A percentile compares a stretch with the other conserved stretches of the same genome.
These are phyloP conservation scores for Sus scrofa DNA, from an alignment of 2,113 vertebrate genomes.

Conservation along the genomic window T2T-Sscrofa CM000826.6:108259501-108260000, in stretches of 20 bases:
- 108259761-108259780: background rate
- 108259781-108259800: background rate
- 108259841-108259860: background rate
- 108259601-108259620: background rate
- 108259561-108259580: background rate
- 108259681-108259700: background rate
- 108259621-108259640: conserved; percentile 44
- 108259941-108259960: background rate
- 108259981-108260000: background rate
- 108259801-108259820: background rate
- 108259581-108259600: conserved; percentile 31
- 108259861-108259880: background rate
- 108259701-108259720: background rate
- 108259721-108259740: background rate
- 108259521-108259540: conserved; percentile 27
- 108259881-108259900: background rate
- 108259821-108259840: background rate
- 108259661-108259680: background rate
- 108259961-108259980: background rate
- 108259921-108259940: background rate
- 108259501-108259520: conserved; percentile 34
- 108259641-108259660: background rate
- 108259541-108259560: conserved; percentile 11
- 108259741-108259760: background rate
- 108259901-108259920: background rate